Evolutionary conservation across 2,797 vertebrate genomes (phyloP).

Genomic region (Otolemur crassicaudatus): DNA sequence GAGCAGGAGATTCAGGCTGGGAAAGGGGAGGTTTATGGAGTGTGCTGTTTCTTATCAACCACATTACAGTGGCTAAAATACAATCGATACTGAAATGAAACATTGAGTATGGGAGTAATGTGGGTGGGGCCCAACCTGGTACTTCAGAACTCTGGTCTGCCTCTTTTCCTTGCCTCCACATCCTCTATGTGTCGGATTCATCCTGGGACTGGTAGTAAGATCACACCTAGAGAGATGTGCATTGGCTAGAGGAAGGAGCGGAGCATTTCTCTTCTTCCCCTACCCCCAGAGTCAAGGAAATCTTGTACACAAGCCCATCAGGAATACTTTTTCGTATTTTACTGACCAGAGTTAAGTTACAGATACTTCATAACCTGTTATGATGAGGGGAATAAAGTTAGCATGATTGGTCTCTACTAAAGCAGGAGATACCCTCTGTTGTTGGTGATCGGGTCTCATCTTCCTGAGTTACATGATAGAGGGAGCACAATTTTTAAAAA

Average conservation of each 20-base stretch:
- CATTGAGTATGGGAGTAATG: background rate
- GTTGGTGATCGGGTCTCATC: background rate
- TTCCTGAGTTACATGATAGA: background rate
- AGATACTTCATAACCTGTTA: background rate
- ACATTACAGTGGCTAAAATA: background rate
- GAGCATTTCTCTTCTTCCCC: background rate
- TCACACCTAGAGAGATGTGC: background rate
- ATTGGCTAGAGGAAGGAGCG: background rate
- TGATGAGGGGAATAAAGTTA: background rate
- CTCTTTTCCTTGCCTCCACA: background rate
- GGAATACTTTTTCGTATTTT: conserved; percentile 54
- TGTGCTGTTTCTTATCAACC: background rate
- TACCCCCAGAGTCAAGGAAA: background rate
- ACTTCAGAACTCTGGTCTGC: background rate
- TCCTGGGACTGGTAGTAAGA: background rate
- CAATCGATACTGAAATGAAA: background rate
- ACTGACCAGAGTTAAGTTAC: conserved; percentile 55
- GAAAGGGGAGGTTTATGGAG: background rate
- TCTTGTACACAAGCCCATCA: conserved; percentile 32
- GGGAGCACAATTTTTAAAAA: conserved; percentile 41
- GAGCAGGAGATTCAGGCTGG: background rate
- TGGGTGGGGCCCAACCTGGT: background rate
- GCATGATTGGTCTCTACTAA: conserved; percentile 5
- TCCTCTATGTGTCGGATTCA: background rate
- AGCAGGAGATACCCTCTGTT: background rate